A percentile compares a stretch with the other conserved stretches of the same genome.
Conservation (phyloP, 2,113 vertebrate genomes). For the Gila orcuttii region DNA sequence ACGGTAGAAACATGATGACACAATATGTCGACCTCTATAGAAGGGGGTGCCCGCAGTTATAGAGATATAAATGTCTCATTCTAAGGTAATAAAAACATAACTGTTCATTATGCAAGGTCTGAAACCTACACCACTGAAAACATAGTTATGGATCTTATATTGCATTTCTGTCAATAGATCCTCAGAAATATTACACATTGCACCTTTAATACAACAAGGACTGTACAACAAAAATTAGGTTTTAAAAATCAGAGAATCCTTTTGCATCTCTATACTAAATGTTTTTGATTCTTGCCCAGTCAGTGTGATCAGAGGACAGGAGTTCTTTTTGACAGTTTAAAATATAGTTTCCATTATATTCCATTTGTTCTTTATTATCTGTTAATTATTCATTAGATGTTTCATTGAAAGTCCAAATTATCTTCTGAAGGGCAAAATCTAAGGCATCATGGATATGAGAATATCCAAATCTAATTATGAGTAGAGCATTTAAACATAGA, state of each 20-base stretch:
- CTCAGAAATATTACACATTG: too few relatives aligned
- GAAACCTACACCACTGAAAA: too few relatives aligned
- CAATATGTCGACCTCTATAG: too few relatives aligned
- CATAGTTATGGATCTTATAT: too few relatives aligned
- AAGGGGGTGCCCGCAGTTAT: too few relatives aligned
- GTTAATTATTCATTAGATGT: slow-evolving; percentile 54
- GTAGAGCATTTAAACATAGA: slow-evolving; percentile 34
- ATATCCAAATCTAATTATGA: slow-evolving; percentile 47
- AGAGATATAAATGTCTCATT: too few relatives aligned
- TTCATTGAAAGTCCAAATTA: slow-evolving; percentile 54
- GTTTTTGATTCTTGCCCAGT: background rate
- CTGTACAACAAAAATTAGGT: background rate
- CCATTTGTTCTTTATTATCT: slow-evolving; percentile 32
- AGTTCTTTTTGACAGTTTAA: slow-evolving; percentile 12
- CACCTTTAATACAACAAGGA: background rate
- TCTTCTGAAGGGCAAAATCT: slow-evolving; percentile 42
- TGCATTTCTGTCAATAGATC: too few relatives aligned
- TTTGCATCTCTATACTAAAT: background rate
- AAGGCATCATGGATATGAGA: slow-evolving; percentile 46
- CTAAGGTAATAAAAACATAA: too few relatives aligned
- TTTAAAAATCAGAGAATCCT: background rate
- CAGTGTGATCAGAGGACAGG: background rate
- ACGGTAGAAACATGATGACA: too few relatives aligned
- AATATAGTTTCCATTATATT: slow-evolving; percentile 40
- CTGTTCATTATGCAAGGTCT: too few relatives aligned